Evolutionary conservation across 1,140 invertebrate genomes (phyloP).

Genomic region (Drosophila triauraria): DNA sequence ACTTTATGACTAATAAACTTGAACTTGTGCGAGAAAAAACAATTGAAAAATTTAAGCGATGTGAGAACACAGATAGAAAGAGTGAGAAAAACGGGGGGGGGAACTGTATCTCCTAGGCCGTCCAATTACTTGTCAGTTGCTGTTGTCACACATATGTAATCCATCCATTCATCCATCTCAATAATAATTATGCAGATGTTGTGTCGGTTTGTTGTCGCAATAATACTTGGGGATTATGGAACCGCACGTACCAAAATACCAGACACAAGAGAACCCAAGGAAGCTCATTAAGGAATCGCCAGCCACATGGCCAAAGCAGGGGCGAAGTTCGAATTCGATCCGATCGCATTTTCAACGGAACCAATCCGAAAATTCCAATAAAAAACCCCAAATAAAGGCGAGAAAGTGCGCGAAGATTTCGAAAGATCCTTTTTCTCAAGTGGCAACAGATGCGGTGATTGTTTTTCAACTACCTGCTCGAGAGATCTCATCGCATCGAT

Average conservation of each 20-base stretch:
- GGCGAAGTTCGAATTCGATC: slow-evolving; percentile 22
- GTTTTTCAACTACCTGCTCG: slow-evolving; percentile 33
- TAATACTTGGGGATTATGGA: slow-evolving; percentile 47
- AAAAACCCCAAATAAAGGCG: slow-evolving; percentile 33
- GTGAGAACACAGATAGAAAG: neutral
- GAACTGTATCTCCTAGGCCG: neutral
- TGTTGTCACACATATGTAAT: slow-evolving; percentile 46
- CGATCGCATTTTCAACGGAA: slow-evolving; percentile 37
- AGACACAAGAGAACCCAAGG: slow-evolving; percentile 11
- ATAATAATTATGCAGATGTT: slow-evolving; percentile 37
- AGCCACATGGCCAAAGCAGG: slow-evolving; percentile 35
- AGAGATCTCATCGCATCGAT: slow-evolving; percentile 17
- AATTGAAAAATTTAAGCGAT: slow-evolving; percentile 48
- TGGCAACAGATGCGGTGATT: slow-evolving; percentile 46
- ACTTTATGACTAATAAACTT: slow-evolving; percentile 75
- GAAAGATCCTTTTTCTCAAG: slow-evolving; percentile 45
- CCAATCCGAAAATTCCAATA: slow-evolving; percentile 24
- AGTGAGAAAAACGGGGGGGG: slow-evolving; percentile 14
- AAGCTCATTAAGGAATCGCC: slow-evolving; percentile 26
- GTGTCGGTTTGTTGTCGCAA: slow-evolving; percentile 20
- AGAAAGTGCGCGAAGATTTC: slow-evolving; percentile 27
- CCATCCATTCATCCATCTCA: slow-evolving; percentile 27
- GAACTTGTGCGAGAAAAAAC: slow-evolving; percentile 64
- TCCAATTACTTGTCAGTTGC: slow-evolving; percentile 30
- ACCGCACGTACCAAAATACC: slow-evolving; percentile 37